Base-by-base conservation (phyloP, 1,140 invertebrate species). In the Lerema accius region DNA sequence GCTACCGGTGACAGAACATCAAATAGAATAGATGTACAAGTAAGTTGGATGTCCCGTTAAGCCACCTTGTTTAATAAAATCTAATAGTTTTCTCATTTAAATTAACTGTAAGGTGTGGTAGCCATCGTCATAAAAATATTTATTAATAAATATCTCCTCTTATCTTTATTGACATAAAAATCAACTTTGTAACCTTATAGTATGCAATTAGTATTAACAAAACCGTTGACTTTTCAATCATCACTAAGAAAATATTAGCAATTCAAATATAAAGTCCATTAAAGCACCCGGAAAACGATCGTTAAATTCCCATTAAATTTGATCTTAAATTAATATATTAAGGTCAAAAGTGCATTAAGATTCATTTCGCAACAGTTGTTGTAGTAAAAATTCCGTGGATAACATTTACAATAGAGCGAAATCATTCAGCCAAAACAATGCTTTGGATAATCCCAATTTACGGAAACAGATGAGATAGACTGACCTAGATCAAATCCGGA, bases 221-320 rank as follows among this genome's bases (percentile, higher is more conserved):
- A 77, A 62, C 55, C 58, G 66, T 72, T 74, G 71, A 82, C 70
- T 72, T 81, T 78, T 78, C 75, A 75, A 77, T 80, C 75, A 81
- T 67, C 78, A 67, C 66, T 65, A 68, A 69, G 51, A 64, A 74
- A 83, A 80, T 78, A 78, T 82, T 74, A 77, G 26, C 65, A 74
- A 80, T 72, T 75, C 71, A 75, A 79, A 76, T 78, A 74, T 78
- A 63, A 72, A 59, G 28, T 49, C 61, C 71, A 73, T 71, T 65
- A 68, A 66, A 50, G 68, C 63, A 69, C 73, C 76, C 82, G 84
- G 82, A 84, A 84, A 84, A 68, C 64, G 73, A 71, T 74, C 76
- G 70, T 87, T 81, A 80, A 80, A 79, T 71, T 73, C 70, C 68
- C 69, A 76, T 72, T 66, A 72, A 73, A 73, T 68, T 55, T 46